Evolutionary conservation across 92 coral and sea anemone genomes (phyloP), one percentile per base, ranked within the genome.

Genomic region (Epizoanthus illoricatus): DNA sequence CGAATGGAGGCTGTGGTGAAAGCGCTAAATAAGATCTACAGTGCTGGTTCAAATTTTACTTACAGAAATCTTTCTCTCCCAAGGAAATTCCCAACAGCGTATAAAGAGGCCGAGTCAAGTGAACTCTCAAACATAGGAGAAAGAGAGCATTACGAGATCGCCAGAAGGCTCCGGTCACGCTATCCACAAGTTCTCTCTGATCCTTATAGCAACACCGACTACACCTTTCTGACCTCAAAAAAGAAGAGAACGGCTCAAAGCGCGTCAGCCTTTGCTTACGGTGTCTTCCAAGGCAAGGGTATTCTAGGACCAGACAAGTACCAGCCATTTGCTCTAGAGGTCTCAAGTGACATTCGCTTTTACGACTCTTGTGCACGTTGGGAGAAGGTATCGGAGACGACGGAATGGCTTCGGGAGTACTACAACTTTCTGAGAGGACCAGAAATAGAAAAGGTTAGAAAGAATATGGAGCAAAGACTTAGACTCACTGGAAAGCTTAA

Each of bases 191-290:
- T 94, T 24, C 88, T 94, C 73, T 71, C 57, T 1, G 65, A 75
- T 49, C 59, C 60, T 40, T 94, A 94, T 59, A 87, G 95, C 89
- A 94, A 92, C 69, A 81, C 66, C 2, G 79, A 80, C 65, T 94
- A 91, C 73, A 67, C 65, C 61, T 94, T 94, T 47, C 71, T 88
- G 43, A 61, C 91, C 13, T 83, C 90, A 13, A 89, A 69, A 28
- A 91, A 85, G 75, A 55, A 36, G 24, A 90, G 98, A 64, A 89
- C 92, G 0, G 88, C 89, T 3, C 90, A 92, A 81, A 94, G 98
- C 56, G 98, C 96, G 23, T 81, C 80, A 28, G 80, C 98, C 18
- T 94, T 94, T 74, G 93, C 97, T 52, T 87, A 80, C 52, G 96
- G 98, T 28, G 69, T 92, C 17, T 94, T 94, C 69, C 94, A 92